A percentile compares a stretch with the other conserved stretches of the same genome.
phyloP scores from a whole-genome alignment of 2,888 invertebrate genomes.

The Chrysomela aeneicollis region DNA sequence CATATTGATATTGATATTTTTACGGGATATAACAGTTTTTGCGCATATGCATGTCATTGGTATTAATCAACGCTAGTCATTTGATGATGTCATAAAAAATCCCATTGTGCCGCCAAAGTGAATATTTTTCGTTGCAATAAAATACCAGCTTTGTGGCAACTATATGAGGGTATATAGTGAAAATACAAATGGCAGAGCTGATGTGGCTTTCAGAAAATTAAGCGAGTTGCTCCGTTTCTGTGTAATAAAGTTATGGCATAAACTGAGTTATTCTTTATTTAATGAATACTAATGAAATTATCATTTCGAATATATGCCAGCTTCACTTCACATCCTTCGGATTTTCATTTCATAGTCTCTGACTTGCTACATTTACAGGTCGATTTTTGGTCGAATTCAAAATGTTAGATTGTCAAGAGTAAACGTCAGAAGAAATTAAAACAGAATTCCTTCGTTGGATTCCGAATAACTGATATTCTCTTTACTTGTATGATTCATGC shows the following conservation, averaged over 20 bases:
- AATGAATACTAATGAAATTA: constrained; percentile 5
- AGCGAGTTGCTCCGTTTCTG: constrained; percentile 2
- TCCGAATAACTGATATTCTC: too few species aligned
- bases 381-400: too few species aligned
- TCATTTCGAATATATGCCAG: constrained; percentile 1
- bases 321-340: not conserved
- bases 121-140: not conserved
- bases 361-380: not conserved
- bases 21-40: not conserved
- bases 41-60: not conserved
- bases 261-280: not conserved
- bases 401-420: too few species aligned
- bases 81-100: not conserved
- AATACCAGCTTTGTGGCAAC: constrained; percentile 1
- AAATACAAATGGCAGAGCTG: constrained; percentile 4
- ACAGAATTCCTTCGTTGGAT: too few species aligned
- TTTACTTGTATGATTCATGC: too few species aligned
- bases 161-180: not conserved
- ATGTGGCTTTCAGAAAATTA: not conserved
- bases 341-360: not conserved
- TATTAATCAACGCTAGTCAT: not conserved
- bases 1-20: too few species aligned
- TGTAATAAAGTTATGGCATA: constrained; percentile 5
- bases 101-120: not conserved
- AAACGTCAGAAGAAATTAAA: too few species aligned